Percentiles rank a stretch among this genome's conserved stretches.
These are phyloP conservation scores for Drosophila lacicola DNA, from an alignment of 2,888 invertebrate species.

Conservation along the genomic window DNA sequence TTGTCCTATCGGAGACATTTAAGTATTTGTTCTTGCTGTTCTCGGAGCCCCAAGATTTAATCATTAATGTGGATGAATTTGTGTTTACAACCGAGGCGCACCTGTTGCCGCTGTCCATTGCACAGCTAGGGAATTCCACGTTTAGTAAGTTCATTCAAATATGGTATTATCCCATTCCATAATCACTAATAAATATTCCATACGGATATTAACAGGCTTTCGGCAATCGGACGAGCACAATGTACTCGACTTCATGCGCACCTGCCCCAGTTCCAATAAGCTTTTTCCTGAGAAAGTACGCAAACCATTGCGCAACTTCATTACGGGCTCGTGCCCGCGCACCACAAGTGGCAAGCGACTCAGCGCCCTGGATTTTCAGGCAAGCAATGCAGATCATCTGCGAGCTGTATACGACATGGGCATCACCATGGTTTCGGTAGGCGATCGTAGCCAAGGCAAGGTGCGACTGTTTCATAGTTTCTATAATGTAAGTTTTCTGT, in stretches of 20 bases:
- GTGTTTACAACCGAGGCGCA: conserved; percentile 98
- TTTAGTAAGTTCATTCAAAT: conserved; percentile 80
- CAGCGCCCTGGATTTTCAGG: conserved; percentile 90
- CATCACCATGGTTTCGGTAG: conserved; percentile 94
- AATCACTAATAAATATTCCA: neutral
- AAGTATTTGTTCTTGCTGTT: conserved; percentile 98
- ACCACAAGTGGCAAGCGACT: conserved; percentile 87
- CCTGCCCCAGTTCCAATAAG: conserved; percentile 94
- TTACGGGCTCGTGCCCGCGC: conserved; percentile 92
- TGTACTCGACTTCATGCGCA: conserved; percentile 86
- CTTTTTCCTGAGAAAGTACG: conserved; percentile 94
- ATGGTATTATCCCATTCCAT: neutral
- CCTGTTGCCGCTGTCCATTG: conserved; percentile 94
- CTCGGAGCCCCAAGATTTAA: conserved; percentile 93
- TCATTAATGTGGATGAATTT: conserved; percentile 93
- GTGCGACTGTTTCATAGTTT: conserved; percentile 96
- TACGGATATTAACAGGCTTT: conserved; percentile 81
- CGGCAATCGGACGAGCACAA: conserved; percentile 86
- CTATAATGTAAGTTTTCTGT: conserved; percentile 89
- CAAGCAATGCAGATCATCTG: conserved; percentile 94
- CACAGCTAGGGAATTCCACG: conserved; percentile 87
- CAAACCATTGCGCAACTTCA: conserved; percentile 93
- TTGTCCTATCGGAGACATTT: conserved; percentile 98
- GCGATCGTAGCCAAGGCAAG: conserved; percentile 90
- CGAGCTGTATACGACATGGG: conserved; percentile 96